Evolutionary conservation across 2,113 vertebrate genomes (phyloP).

Genomic region (Hypanus sabinus): DNA sequence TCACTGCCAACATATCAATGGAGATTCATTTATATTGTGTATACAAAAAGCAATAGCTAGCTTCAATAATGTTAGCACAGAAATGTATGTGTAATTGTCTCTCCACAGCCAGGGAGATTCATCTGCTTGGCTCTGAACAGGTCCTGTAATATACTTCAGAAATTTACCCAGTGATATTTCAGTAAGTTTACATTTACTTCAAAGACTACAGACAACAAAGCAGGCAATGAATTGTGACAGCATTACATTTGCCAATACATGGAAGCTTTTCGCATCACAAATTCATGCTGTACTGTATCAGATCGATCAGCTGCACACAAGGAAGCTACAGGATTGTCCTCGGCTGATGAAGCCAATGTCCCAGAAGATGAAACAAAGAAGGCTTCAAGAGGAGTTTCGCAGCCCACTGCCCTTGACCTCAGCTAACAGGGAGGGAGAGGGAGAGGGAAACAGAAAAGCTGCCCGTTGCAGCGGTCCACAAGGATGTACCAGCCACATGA

Average conservation of each 20-base stretch:
- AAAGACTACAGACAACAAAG: neutral
- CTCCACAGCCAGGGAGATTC: neutral
- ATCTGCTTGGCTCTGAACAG: neutral
- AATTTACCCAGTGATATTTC: neutral
- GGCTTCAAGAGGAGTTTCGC: too few relatives aligned
- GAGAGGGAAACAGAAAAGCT: too few relatives aligned
- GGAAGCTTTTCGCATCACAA: neutral
- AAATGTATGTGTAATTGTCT: neutral
- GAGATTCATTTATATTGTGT: neutral
- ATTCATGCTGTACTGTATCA: neutral
- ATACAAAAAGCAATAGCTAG: neutral
- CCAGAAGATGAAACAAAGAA: too few relatives aligned
- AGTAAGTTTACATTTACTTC: neutral
- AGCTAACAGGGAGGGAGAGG: too few relatives aligned
- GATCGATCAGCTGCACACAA: too few relatives aligned
- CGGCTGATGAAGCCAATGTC: too few relatives aligned
- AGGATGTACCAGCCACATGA: too few relatives aligned
- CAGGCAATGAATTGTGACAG: slow-evolving; percentile 39
- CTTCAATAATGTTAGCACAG: neutral
- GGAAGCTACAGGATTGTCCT: too few relatives aligned
- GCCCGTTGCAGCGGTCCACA: too few relatives aligned
- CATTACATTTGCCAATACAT: neutral
- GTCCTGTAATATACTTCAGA: neutral
- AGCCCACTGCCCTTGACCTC: too few relatives aligned
- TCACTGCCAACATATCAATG: slow-evolving; percentile 62